phyloP scores from a whole-genome alignment of 2,797 vertebrate species.

The Pachyuromys duprasi region DNA sequence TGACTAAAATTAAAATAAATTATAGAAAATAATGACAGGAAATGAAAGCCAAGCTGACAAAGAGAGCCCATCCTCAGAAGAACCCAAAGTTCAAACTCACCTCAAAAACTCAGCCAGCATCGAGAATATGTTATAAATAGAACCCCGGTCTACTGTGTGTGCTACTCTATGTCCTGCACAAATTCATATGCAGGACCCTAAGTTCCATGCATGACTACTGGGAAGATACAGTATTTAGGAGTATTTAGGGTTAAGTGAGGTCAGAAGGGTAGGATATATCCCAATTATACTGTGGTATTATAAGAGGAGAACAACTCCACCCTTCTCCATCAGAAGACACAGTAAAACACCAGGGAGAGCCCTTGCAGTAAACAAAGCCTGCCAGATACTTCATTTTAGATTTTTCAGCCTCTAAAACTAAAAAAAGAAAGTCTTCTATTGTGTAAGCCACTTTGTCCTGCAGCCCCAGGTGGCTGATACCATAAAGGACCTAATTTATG shows the following conservation, averaged over 20 bases:
- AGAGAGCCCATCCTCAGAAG: constrained; percentile 17
- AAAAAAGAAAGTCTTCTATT: not conserved
- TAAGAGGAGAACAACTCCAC: no score
- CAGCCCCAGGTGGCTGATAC: not conserved
- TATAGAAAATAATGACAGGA: not conserved
- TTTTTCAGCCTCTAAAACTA: not conserved
- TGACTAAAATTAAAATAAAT: not conserved
- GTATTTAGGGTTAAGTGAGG: not conserved
- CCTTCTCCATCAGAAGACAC: not conserved
- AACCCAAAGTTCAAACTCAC: constrained; percentile 33
- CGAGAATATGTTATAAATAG: not conserved
- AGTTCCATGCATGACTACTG: not conserved
- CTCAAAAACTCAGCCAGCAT: not conserved
- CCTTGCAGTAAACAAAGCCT: not conserved
- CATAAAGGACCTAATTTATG: not conserved
- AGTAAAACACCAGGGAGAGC: not conserved
- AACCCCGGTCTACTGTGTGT: not conserved
- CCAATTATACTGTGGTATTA: not conserved
- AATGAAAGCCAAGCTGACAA: not conserved
- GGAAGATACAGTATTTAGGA: not conserved
- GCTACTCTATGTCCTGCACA: not conserved
- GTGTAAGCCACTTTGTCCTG: not conserved
- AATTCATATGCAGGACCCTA: not conserved
- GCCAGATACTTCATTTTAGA: not conserved
- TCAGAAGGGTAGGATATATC: not conserved